Evolutionary conservation across 2,797 vertebrate genomes (phyloP).

Genomic region (Gobionotothen gibberifrons): DNA sequence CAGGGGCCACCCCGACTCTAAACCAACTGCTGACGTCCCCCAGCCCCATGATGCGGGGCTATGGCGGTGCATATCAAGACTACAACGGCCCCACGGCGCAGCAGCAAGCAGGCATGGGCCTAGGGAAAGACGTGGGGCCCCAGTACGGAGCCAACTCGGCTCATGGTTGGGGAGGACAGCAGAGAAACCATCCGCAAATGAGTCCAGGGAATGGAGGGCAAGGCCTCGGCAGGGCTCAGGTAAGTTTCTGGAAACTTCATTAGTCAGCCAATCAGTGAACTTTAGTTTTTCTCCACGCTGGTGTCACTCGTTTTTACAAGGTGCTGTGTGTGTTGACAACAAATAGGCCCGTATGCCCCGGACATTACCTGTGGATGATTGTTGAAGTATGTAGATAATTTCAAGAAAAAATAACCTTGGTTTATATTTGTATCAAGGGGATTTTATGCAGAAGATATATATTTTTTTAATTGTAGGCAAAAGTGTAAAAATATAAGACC

Average conservation of each 20-base stretch:
- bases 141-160: slow-evolving; percentile 87
- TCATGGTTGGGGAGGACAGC: slow-evolving; percentile 91
- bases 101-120: slow-evolving; percentile 84
- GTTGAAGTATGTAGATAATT: not conserved
- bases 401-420: not conserved
- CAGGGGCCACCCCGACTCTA: slow-evolving; percentile 93
- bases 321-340: not conserved
- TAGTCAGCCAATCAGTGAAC: slow-evolving; percentile 11
- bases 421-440: not conserved
- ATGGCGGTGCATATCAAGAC: slow-evolving; percentile 90
- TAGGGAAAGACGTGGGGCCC: slow-evolving; percentile 90
- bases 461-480: not conserved
- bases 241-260: slow-evolving; percentile 76
- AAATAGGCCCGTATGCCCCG: not conserved
- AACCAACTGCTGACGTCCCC: slow-evolving; percentile 96
- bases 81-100: slow-evolving; percentile 85
- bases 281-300: not conserved
- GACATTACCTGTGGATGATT: not conserved
- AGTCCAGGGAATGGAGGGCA: slow-evolving; percentile 88
- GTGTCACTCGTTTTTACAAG: slow-evolving; percentile 16
- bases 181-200: slow-evolving; percentile 89
- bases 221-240: slow-evolving; percentile 90
- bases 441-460: not conserved
- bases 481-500: not conserved
- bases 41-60: slow-evolving; percentile 95